These are phyloP conservation scores for Psilopogon haemacephalus DNA, from an alignment of 2,113 vertebrate species.

Conservation along the genomic window DNA sequence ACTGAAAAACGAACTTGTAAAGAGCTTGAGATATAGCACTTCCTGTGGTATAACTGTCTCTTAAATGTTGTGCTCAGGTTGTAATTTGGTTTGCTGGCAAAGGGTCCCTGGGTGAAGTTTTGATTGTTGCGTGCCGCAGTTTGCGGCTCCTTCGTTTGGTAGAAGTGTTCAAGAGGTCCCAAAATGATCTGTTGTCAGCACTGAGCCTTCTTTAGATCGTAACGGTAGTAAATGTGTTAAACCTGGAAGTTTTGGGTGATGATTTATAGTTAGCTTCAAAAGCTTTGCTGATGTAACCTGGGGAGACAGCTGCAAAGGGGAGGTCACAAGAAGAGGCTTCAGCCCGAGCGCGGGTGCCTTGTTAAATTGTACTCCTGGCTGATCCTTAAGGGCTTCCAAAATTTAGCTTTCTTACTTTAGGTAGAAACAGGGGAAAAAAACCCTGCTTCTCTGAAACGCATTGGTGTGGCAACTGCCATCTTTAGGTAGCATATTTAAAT, in stretches of 20 bases:
- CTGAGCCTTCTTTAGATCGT: not conserved
- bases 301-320: not conserved
- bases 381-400: not conserved
- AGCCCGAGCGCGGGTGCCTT: not conserved
- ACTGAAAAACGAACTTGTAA: not conserved
- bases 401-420: not conserved
- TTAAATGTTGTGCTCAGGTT: not conserved
- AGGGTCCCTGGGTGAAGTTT: not conserved
- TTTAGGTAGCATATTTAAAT: not conserved
- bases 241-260: not conserved
- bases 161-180: not conserved
- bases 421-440: not conserved
- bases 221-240: not conserved
- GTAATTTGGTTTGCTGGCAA: not conserved
- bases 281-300: not conserved
- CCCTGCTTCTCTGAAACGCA: not conserved
- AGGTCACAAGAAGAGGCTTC: not conserved
- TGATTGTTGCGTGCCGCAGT: not conserved
- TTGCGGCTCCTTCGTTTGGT: not conserved
- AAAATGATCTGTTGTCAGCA: not conserved
- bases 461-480: not conserved
- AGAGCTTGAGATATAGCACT: not conserved
- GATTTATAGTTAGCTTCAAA: not conserved
- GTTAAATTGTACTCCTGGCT: not conserved
- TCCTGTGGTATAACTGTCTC: not conserved